Evolutionary conservation across 2,797 vertebrate species (phyloP).

Genomic region (Peromyscus attwateri): DNA sequence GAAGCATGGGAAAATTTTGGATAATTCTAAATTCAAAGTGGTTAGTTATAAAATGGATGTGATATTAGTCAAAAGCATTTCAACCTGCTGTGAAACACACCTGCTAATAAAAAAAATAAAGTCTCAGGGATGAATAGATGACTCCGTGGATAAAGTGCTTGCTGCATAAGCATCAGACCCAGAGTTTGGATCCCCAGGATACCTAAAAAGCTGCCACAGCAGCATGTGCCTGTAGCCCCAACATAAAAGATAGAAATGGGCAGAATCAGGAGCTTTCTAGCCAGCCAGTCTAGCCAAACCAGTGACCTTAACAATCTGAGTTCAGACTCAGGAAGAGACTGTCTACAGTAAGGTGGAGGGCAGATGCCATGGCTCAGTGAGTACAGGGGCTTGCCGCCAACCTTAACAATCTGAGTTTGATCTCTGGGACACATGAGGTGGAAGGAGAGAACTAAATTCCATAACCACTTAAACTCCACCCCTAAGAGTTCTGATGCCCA

Average conservation of each 20-base stretch:
- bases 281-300: neutral
- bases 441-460: neutral
- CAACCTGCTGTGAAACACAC: neutral
- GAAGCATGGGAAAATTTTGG: neutral
- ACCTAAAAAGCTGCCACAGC: neutral
- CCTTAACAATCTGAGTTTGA: neutral
- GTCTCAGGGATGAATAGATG: neutral
- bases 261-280: too few species aligned
- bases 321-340: neutral
- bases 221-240: too few species aligned
- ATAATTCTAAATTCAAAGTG: neutral
- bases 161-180: neutral
- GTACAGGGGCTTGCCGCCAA: neutral
- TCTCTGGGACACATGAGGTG: too few species aligned
- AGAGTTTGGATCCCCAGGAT: neutral
- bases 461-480: neutral
- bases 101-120: neutral
- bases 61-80: neutral
- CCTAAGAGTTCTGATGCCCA: neutral
- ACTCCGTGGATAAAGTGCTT: neutral
- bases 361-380: neutral
- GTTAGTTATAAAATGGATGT: neutral
- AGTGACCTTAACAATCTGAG: too few species aligned
- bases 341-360: neutral
- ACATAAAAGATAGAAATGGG: neutral